Base-by-base conservation (phyloP, 1,140 invertebrate species). In the Hylaeus volcanicus region DNA sequence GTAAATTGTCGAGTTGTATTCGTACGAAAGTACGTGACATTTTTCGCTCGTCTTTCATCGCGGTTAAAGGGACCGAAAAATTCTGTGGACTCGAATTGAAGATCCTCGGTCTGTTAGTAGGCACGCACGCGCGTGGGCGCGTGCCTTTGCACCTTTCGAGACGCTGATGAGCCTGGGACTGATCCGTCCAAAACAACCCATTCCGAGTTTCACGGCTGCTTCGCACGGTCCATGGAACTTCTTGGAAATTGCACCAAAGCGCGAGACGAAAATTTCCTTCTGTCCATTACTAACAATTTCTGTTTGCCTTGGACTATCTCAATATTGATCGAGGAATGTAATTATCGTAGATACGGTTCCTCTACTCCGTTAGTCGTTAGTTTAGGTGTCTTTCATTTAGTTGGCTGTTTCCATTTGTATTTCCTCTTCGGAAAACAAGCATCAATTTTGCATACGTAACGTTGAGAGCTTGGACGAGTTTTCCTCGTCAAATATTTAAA, bases 41-140 rank as follows among this genome's bases (percentile, higher is more conserved):
- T 37, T 53, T 14, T 58, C 12, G 1, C 12, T 48, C 14, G 65
- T 43, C 9, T 70, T 39, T n/a, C 55, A 11, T 60, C 39, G 5
- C 9, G 11, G 37, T 37, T 11, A 58, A 14, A 39, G 51, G 8
- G 60, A 64, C 0, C 12, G 14, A 63, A 51, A 51, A 26, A 79
- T 71, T 15, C 6, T 11, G 26, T 43, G 0, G 5, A 3, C 8
- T 70, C 8, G 53, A 39, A 76, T 12, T 5, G 63, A 9, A n/a
- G 53, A 43, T 37, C 41, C 9, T 15, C 0, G 45, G 8, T 9
- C 43, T 26, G 41, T 26, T 26, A 26, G 55, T 4, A 76, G 55
- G 39, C 66, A 65, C 41, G 77, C 77, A 79, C 51, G 41, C 51
- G 77, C 70, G 77, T 79, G 61, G 77, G 77, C 61, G 71, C 77